Evolutionary conservation across 1,140 invertebrate genomes (phyloP).

Genomic region (Nasonia longicornis): DNA sequence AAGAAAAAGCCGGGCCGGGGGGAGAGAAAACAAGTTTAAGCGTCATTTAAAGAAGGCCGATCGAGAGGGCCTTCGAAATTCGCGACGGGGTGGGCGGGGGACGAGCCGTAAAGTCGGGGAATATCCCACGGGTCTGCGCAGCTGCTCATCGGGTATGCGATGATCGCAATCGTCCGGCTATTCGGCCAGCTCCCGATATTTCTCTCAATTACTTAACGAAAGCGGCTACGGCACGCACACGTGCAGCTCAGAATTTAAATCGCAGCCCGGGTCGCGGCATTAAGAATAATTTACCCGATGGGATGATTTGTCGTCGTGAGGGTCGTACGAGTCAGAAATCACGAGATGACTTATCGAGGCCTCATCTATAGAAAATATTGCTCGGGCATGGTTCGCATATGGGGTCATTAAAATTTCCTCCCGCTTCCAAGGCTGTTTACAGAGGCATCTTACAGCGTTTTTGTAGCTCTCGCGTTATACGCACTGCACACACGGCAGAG

Average conservation of each 20-base stretch:
- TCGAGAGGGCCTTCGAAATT: constrained; percentile 22
- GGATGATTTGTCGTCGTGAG: background rate
- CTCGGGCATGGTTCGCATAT: too few species aligned
- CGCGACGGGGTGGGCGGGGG: constrained; percentile 11
- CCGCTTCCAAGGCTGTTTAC: too few species aligned
- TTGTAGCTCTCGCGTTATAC: too few species aligned
- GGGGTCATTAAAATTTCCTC: too few species aligned
- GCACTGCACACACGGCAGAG: too few species aligned
- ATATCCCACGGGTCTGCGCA: constrained; percentile 34
- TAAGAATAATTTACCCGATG: background rate
- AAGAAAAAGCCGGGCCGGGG: constrained; percentile 11
- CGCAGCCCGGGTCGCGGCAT: background rate
- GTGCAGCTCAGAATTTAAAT: background rate
- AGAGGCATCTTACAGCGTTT: too few species aligned
- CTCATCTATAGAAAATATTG: too few species aligned
- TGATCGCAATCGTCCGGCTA: constrained; percentile 30
- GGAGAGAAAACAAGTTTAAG: constrained; percentile 14
- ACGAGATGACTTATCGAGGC: too few species aligned
- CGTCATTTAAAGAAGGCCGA: constrained; percentile 33
- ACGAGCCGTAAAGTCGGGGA: background rate
- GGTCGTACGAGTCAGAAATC: too few species aligned
- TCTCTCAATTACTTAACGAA: constrained; percentile 21
- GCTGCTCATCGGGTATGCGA: constrained; percentile 40
- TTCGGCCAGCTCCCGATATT: constrained; percentile 3
- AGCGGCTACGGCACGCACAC: background rate